Percentiles rank a stretch among this genome's conserved stretches.
Evolutionary conservation across 2,797 vertebrate genomes (phyloP).

Genomic region (Potorous gilbertii): DNA sequence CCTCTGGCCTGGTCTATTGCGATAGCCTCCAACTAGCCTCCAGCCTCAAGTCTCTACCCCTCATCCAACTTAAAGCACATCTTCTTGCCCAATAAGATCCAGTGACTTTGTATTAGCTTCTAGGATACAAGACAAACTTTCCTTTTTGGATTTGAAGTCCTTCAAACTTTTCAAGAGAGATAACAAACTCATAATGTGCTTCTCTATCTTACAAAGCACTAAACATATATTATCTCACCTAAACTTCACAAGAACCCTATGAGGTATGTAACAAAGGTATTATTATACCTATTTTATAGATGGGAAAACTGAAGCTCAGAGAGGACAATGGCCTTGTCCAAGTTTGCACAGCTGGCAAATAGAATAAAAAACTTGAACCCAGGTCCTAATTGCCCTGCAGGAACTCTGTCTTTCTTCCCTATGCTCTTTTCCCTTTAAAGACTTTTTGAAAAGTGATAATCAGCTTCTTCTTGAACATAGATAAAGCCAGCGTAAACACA

Average conservation of each 20-base stretch:
- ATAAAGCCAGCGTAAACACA: slow-evolving; percentile 10
- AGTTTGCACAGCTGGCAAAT: background rate
- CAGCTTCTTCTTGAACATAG: slow-evolving; percentile 33
- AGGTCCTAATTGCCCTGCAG: slow-evolving; percentile 49
- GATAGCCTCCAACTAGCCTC: background rate
- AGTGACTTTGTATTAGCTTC: background rate
- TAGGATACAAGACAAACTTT: background rate
- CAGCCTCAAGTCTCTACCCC: background rate
- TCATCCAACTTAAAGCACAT: background rate
- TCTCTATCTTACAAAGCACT: no score
- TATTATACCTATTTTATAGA: background rate
- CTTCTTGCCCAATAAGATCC: background rate
- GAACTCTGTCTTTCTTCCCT: background rate
- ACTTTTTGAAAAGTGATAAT: background rate
- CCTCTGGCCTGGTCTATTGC: background rate
- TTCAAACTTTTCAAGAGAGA: background rate
- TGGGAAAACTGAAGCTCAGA: background rate
- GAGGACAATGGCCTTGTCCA: background rate
- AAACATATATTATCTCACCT: background rate
- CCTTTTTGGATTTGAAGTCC: background rate
- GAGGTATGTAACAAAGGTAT: background rate
- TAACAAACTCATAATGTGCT: background rate
- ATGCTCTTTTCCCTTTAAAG: background rate
- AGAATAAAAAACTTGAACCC: background rate
- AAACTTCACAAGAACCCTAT: background rate